Evolutionary conservation across 2,113 vertebrate species (phyloP).

Genomic region (Theristicus caerulescens): DNA sequence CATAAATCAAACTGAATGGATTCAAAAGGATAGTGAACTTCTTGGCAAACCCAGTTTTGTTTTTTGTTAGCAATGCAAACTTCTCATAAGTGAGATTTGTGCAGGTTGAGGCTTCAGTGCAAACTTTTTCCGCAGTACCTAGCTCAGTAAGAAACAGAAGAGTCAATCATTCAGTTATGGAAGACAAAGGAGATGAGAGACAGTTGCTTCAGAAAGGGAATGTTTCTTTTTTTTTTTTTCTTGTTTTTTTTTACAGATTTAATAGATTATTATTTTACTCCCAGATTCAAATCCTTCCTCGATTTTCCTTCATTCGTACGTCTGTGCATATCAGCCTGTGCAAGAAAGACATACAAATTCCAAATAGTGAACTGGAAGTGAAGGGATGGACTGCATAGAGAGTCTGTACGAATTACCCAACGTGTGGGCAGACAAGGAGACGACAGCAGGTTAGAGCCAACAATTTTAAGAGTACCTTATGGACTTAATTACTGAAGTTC

Average conservation of each 20-base stretch:
- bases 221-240: rapidly evolving
- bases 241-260: neutral
- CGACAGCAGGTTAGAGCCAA: neutral
- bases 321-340: neutral
- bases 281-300: neutral
- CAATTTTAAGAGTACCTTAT: conserved; percentile 45
- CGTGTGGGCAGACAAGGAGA: conserved; percentile 57
- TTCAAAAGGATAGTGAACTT: neutral
- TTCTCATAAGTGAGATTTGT: neutral
- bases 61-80: neutral
- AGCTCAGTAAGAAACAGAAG: neutral
- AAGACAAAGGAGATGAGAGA: neutral
- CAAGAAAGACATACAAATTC: neutral
- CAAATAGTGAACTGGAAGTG: neutral
- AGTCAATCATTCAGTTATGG: neutral
- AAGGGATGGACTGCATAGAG: conserved; percentile 16
- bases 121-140: neutral
- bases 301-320: neutral
- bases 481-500: conserved; percentile 65
- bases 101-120: neutral
- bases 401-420: conserved; percentile 42
- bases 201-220: neutral
- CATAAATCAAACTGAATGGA: neutral
- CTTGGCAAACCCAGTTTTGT: neutral
- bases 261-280: neutral